Percentiles rank a stretch among this genome's conserved stretches.
These are phyloP conservation scores for Brachionus paranguensis DNA, from an alignment of 1,140 invertebrate genomes.

Conservation along the genomic window DNA sequence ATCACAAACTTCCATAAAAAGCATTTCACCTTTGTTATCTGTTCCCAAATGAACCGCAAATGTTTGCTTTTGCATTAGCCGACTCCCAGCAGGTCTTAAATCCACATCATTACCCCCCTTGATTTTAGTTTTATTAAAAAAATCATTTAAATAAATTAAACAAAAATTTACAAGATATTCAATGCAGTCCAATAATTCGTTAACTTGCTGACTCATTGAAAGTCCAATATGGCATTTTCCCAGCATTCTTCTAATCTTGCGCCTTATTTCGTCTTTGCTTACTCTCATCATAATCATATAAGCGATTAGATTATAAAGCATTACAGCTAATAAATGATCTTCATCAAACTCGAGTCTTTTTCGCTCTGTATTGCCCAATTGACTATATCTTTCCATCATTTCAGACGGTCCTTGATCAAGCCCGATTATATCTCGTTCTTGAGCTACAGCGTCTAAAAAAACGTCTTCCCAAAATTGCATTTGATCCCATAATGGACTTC, in stretches of 20 bases:
- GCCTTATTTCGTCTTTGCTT: conserved; percentile 74
- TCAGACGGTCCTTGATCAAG: conserved; percentile 78
- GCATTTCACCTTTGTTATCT: conserved; percentile 77
- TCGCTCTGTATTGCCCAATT: conserved; percentile 82
- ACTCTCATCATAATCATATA: conserved; percentile 91
- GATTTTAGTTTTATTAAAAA: neutral
- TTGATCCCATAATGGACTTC: conserved; percentile 87
- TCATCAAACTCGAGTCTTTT: conserved; percentile 96
- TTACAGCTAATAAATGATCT: conserved; percentile 84
- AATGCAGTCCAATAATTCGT: conserved; percentile 89
- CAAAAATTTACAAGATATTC: conserved; percentile 54
- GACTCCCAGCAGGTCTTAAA: conserved; percentile 73
- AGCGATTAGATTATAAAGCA: conserved; percentile 90
- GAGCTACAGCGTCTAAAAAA: conserved; percentile 94
- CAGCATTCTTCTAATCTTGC: conserved; percentile 83
- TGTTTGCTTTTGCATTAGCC: conserved; percentile 87
- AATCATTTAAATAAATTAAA: neutral
- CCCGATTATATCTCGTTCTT: conserved; percentile 96
- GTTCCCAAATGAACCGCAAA: conserved; percentile 92
- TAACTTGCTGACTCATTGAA: conserved; percentile 92
- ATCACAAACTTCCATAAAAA: conserved; percentile 95
- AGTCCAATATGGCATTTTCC: conserved; percentile 97
- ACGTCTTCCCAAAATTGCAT: conserved; percentile 99
- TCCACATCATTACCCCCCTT: conserved; percentile 84
- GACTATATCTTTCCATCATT: conserved; percentile 64